These are phyloP conservation scores for Fissipunctia ypsillon DNA, from an alignment of 2,888 invertebrate genomes.

Conservation along the genomic window DNA sequence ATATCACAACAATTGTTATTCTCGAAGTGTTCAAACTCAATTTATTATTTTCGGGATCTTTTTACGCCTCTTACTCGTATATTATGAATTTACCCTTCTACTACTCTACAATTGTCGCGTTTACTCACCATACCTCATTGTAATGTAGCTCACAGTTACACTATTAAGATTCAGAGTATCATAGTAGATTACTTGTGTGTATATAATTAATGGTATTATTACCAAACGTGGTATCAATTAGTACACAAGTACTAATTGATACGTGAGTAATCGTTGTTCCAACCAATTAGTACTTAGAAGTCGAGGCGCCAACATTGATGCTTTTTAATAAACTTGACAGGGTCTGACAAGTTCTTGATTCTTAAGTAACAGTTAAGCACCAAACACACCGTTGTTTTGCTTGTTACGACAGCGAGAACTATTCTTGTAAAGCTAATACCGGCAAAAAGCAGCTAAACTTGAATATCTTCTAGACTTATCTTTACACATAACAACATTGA, in stretches of 20 bases:
- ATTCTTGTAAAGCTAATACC: too few species aligned
- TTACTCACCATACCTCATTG: conserved; percentile 16
- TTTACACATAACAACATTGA: background rate
- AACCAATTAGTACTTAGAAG: conserved; percentile 27
- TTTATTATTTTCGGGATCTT: too few species aligned
- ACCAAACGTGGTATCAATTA: conserved; percentile 39
- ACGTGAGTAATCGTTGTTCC: conserved; percentile 15
- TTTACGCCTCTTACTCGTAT: background rate
- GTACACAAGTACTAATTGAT: conserved; percentile 29
- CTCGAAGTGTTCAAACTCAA: too few species aligned
- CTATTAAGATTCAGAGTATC: conserved; percentile 16
- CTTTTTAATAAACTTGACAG: conserved; percentile 2
- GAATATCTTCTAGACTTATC: too few species aligned
- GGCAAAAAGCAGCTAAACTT: too few species aligned
- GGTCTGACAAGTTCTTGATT: background rate
- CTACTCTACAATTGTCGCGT: background rate
- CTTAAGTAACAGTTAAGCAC: background rate
- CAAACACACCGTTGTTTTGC: too few species aligned
- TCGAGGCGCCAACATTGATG: background rate
- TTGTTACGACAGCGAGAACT: too few species aligned
- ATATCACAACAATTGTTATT: too few species aligned
- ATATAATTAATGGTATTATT: conserved; percentile 24
- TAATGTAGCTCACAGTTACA: conserved; percentile 28
- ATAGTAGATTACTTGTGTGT: conserved; percentile 11
- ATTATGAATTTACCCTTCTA: too few species aligned